Evolutionary conservation across 2,888 invertebrate genomes (phyloP).

Genomic region (Tetheella fluctuosa): DNA sequence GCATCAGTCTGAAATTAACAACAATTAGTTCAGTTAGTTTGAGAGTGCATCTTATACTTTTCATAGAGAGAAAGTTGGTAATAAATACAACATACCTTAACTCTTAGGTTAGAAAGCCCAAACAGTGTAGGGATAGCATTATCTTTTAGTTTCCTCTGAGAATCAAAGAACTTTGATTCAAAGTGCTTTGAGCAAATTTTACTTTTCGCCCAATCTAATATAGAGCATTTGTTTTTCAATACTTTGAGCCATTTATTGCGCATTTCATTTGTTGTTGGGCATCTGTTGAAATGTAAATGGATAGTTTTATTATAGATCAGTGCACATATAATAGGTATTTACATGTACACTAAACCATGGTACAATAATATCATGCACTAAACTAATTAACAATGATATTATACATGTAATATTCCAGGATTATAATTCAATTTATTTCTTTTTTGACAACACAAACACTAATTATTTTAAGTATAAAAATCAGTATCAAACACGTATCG

Average conservation of each 20-base stretch:
- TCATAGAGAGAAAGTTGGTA: not conserved
- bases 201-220: conserved; percentile 67
- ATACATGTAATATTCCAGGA: no score
- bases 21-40: not conserved
- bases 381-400: no score
- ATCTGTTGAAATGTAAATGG: conserved; percentile 44
- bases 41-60: not conserved
- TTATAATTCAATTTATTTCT: no score
- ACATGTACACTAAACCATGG: no score
- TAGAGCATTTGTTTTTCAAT: conserved; percentile 61
- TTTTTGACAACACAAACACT: no score
- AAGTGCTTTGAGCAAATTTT: conserved; percentile 75
- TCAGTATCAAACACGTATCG: no score
- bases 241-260: conserved; percentile 67
- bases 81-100: conserved; percentile 41
- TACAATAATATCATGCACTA: no score
- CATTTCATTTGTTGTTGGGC: conserved; percentile 61
- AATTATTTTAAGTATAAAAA: no score
- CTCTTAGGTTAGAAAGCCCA: conserved; percentile 23
- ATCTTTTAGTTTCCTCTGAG: conserved; percentile 58
- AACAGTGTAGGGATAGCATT: conserved; percentile 72
- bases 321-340: no score
- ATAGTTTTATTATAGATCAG: conserved; percentile 8
- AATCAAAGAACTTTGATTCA: conserved; percentile 66
- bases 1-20: conserved; percentile 26